Evolutionary conservation across 2,113 vertebrate genomes (phyloP).

Genomic region (Aepyceros melampus): DNA sequence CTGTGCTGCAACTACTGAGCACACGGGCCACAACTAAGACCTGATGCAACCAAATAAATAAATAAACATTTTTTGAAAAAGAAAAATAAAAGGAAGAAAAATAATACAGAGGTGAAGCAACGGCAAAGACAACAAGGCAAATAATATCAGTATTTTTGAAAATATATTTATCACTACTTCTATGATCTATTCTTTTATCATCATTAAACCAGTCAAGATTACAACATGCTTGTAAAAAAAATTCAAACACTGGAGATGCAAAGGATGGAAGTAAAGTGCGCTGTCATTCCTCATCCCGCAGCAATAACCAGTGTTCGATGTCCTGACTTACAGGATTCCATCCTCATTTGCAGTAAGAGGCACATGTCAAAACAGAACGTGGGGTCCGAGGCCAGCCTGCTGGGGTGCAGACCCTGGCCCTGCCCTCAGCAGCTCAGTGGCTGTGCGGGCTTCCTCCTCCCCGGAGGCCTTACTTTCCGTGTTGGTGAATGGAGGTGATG

Average conservation of each 20-base stretch:
- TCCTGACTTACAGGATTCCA: background rate
- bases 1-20: background rate
- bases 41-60: background rate
- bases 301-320: rapidly evolving
- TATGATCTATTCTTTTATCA: background rate
- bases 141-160: background rate
- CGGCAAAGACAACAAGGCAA: background rate
- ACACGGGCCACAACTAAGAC: background rate
- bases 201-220: background rate
- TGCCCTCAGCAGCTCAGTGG: background rate
- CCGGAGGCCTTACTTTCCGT: background rate
- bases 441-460: rapidly evolving
- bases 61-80: background rate
- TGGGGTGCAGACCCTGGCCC: background rate
- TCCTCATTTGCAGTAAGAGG: background rate
- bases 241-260: background rate
- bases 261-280: background rate
- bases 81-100: background rate
- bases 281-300: background rate
- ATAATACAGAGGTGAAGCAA: background rate
- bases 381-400: background rate
- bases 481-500: background rate
- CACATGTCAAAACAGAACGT: background rate
- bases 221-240: background rate
- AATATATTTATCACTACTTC: background rate